Evolutionary conservation across 2,888 invertebrate genomes (phyloP), one percentile per base, ranked within the genome.

Genomic region (Pedicia rivosa): DNA sequence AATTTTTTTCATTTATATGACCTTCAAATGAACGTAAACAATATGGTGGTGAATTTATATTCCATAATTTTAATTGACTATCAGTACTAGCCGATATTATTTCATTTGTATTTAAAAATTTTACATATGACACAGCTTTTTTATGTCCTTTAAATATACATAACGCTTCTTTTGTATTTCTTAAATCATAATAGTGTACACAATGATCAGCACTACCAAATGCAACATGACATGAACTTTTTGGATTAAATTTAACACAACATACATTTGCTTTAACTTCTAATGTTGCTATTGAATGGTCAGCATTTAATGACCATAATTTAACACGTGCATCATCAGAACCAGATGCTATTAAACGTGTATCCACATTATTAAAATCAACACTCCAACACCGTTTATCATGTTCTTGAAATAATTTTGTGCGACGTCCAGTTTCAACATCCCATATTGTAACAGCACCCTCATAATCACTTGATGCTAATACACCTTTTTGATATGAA

Each of bases 181-280:
- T 67, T 45, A 94, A 67, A 64, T 94, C 94, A 60, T 91, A 94
- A 56, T 92, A 91, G 60, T 94, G 90, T 36, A 94, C 90, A 65
- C 87, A 88, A 60, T 92, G 92, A 64, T 94, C 92, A 16, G 94
- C 92, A n/a, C 88, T 88, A 10, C 92, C 92, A 63, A 91, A 92
- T 2, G 91, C 90, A 41, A 94, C 67, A 56, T 91, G 84, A 55
- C 80, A 83, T 1, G 86, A 78, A 44, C 81, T 84, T 42, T 72
- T 66, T 2, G 86, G 86, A 57, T 82, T 84, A 57, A 87, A 87
- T 55, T 91, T 81, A 12, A 94, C 92, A 62, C 91, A 92, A 60
- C 92, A 94, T 35, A 94, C 90, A 62, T 94, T 92, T 42, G 90
- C 91, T 59, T 86, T 83, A 2, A 90, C 90, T 60, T 92, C 90